Evolutionary conservation across 2,113 vertebrate genomes (phyloP), one percentile per base, ranked within the genome.

Genomic region (Zosterops japonicus): DNA sequence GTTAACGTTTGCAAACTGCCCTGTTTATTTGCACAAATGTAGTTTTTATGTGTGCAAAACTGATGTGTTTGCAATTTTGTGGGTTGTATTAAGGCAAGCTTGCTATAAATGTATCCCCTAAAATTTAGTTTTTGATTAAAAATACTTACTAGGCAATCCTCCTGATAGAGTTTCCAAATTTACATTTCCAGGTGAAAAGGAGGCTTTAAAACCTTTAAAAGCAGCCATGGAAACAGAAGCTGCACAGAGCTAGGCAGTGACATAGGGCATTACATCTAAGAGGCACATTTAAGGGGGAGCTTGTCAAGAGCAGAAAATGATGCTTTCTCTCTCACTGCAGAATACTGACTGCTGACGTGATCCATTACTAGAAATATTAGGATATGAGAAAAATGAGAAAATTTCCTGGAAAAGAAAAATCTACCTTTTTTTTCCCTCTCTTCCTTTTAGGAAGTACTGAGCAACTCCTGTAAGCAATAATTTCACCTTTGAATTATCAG

Each of bases 151-250:
- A 90, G 93, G 90, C 87, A 95, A 94, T 93, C 59, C 39, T 95
- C 59, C 87, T 83, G 67, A 94, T 87, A 86, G 88, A 94, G 55
- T 91, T 93, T 92, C 55, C 59, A 72, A 92, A 95, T 96, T 95
- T 97, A 94, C 93, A 95, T 97, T 96, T 96, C 71, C 79, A 95
- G 95, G 95, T 96, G 95, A 97, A 95, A 93, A 93, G 75, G 75
- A 83, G 59, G 71, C 61, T 95, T 95, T 91, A 85, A 97, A 95
- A 89, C 89, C 91, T 95, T 95, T 97, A 95, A 93, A 94, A 95
- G 95, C 90, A 95, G 91, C 95, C 93, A 95, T 95, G 96, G 93
- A 96, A 97, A 96, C 94, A 96, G 94, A 95, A 39, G 90, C 95
- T 94, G 90, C 91, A 88, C 59, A 90, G 93, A 95, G 87, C 92